Conservation (phyloP, 2,113 vertebrate genomes). For the Eulemur rufifrons region DNA sequence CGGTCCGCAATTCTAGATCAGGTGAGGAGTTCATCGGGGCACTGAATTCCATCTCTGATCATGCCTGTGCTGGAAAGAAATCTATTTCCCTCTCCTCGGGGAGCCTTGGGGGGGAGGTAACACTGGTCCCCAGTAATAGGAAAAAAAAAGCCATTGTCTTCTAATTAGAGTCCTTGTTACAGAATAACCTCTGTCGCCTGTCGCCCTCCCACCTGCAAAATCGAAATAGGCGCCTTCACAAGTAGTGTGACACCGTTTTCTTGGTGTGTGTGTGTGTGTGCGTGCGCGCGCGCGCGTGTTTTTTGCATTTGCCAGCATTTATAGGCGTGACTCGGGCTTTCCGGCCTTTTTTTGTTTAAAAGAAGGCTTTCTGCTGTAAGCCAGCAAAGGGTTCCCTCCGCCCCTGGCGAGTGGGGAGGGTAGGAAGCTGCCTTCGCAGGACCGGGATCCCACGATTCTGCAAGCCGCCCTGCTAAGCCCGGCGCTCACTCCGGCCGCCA, state of each 20-base stretch:
- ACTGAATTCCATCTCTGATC: fast-evolving
- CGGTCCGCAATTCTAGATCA: fast-evolving
- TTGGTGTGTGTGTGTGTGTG: too few relatives aligned
- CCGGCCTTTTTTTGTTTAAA: neutral
- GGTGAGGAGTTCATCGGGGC: fast-evolving
- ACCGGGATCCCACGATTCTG: neutral
- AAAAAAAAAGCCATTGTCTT: neutral
- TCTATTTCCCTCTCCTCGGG: neutral
- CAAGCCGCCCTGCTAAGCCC: neutral
- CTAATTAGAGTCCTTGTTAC: neutral
- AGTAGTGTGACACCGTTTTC: neutral
- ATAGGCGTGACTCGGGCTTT: too few relatives aligned
- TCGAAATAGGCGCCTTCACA: neutral
- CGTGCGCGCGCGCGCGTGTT: fast-evolving
- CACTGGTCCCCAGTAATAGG: neutral
- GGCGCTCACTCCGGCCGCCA: neutral
- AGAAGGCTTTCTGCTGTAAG: neutral
- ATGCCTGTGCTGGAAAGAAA: neutral
- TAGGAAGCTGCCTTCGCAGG: neutral
- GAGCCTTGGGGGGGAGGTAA: neutral
- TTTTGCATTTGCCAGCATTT: too few relatives aligned
- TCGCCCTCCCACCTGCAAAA: fast-evolving
- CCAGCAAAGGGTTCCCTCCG: neutral
- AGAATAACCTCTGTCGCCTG: too few relatives aligned
- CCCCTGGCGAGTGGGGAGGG: too few relatives aligned